Base-by-base conservation (phyloP, 2,888 invertebrate genomes). In the Plebejus melissa region DNA sequence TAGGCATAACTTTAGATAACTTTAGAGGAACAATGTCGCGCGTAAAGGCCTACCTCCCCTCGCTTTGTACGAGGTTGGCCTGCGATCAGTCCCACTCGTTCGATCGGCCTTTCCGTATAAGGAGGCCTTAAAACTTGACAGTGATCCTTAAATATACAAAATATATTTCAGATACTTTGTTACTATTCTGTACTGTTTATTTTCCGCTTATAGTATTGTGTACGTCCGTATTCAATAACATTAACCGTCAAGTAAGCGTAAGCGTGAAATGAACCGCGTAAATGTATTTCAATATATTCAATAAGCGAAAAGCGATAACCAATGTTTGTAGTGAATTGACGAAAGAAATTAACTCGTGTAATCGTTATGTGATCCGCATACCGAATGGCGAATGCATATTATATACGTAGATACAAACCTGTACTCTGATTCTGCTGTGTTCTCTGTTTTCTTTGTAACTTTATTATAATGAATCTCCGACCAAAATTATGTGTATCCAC, bases 271-370 rank as follows among this genome's bases (percentile, higher is more conserved):
- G 28, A 60, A 60, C 60, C 28, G 28, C 60, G 60, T 60, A 60
- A 60, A 60, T 60, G 28, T 60, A 60, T 60, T 60, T 28, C 60
- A 28, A 60, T 60, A 60, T 28, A 60, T 60, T 60, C 60, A 60
- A 60, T 60, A 60, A 60, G 28, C 60, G 60, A 60, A 60, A 65
- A 65, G 32, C 65, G 65, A 32, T 65, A 65, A 65, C 65, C 65
- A 65, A 65, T 65, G 65, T 65, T 65, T 65, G 65, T 65, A 65
- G 65, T 65, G 65, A 65, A 60, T 60, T 60, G 60, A 60, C 65
- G 65, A 65, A 65, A 60, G 65, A 65, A 65, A 65, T 65, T 65
- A 65, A 65, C 65, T 16, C 11, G 65, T 65, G 65, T 65, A 65
- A 65, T 32, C 65, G 32, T 65, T 65, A 65, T 65, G 65, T 65